A percentile compares a stretch with the other conserved stretches of the same genome.
These are phyloP conservation scores for Beroe forskalii DNA, from an alignment of 37 sponge, comb jelly and placozoan genomes.

Conservation along the genomic window DNA sequence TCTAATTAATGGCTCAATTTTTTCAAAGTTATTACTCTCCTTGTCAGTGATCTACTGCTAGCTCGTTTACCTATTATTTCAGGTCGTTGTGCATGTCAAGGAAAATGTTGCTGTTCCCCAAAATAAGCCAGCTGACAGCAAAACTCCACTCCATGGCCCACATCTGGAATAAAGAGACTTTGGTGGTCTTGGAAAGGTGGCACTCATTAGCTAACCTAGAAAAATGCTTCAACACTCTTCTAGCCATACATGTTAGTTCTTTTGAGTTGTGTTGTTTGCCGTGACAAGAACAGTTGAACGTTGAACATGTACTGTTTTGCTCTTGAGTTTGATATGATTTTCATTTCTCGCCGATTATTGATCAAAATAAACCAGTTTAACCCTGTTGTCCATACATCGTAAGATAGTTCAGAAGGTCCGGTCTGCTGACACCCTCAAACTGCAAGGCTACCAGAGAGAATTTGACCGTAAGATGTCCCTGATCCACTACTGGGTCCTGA, in stretches of 20 bases:
- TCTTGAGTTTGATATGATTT: too few relatives aligned
- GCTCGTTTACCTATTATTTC: too few relatives aligned
- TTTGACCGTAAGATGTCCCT: neutral
- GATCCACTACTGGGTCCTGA: neutral
- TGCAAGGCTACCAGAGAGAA: neutral
- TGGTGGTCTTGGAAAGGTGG: neutral
- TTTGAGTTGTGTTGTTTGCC: too few relatives aligned
- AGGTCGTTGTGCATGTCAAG: neutral
- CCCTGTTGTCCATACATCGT: too few relatives aligned
- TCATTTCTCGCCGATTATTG: too few relatives aligned
- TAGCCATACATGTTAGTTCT: too few relatives aligned
- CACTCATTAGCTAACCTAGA: slow-evolving; percentile 11
- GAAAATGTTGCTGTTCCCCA: neutral
- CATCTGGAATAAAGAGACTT: neutral
- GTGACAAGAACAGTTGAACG: too few relatives aligned
- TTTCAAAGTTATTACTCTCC: too few relatives aligned
- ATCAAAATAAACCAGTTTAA: too few relatives aligned
- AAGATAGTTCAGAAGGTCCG: neutral
- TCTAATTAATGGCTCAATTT: too few relatives aligned
- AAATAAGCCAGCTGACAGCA: neutral
- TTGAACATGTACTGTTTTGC: too few relatives aligned
- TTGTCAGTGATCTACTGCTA: too few relatives aligned
- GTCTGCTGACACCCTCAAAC: neutral
- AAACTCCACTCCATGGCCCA: neutral
- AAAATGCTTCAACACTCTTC: neutral